Conservation (phyloP, 2,113 vertebrate genomes). For the Paramormyrops kingsleyae region DNA sequence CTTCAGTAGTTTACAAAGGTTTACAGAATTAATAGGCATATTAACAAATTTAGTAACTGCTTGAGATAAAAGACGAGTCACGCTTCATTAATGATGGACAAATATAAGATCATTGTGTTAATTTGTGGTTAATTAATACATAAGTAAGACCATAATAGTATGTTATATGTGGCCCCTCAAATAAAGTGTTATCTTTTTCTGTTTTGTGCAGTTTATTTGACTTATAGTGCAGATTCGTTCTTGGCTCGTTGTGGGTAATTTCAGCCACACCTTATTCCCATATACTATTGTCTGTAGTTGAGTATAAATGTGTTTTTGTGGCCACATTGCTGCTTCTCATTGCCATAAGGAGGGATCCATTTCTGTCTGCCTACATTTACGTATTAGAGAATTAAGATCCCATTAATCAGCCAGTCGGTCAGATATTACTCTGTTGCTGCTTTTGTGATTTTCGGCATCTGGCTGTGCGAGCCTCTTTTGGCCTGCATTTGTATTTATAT, state of each 20-base stretch:
- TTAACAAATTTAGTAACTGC: background rate
- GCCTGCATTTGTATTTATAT: constrained; percentile 28
- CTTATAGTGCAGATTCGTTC: background rate
- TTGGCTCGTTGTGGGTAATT: background rate
- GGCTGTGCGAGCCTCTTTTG: background rate
- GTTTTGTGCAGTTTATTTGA: background rate
- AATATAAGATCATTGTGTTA: background rate
- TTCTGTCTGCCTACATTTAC: background rate
- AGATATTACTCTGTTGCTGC: background rate
- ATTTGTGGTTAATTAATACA: background rate
- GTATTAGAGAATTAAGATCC: background rate
- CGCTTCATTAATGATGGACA: background rate
- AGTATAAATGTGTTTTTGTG: background rate
- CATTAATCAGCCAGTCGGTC: background rate
- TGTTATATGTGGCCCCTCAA: background rate
- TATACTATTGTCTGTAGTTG: background rate
- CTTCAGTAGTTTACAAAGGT: background rate
- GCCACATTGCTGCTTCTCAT: background rate
- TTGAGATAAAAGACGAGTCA: background rate
- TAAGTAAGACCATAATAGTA: background rate
- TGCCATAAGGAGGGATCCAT: background rate
- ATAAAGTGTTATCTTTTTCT: background rate
- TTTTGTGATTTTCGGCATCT: background rate
- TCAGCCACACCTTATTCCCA: background rate
- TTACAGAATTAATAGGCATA: background rate